A percentile compares a stretch with the other conserved stretches of the same genome.
phyloP scores from a whole-genome alignment of 1,140 invertebrate species.

The Diachasmimorpha longicaudata region DNA sequence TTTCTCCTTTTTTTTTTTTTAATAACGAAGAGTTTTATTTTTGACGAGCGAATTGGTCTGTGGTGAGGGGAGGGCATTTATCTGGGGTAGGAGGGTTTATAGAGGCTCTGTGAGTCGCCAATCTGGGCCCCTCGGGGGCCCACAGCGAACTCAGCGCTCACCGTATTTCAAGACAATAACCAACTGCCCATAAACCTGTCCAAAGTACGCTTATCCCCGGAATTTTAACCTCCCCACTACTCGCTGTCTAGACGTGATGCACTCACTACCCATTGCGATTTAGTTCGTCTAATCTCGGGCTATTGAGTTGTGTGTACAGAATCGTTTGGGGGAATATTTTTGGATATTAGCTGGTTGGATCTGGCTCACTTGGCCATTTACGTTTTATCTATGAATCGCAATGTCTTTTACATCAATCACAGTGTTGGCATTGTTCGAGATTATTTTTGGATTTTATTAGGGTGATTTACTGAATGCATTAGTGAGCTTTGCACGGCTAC shows the following conservation, averaged over 20 bases:
- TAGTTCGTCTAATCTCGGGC: background rate
- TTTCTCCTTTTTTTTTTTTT: background rate
- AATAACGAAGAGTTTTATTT: background rate
- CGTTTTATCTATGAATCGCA: background rate
- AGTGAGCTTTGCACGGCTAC: background rate
- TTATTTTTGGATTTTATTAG: constrained; percentile 1
- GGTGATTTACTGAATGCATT: background rate
- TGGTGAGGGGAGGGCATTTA: background rate
- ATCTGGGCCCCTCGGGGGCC: background rate
- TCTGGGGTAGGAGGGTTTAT: background rate
- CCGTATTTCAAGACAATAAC: constrained; percentile 42
- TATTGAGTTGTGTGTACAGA: background rate
- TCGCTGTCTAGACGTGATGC: background rate
- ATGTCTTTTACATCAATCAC: background rate
- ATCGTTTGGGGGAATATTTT: background rate
- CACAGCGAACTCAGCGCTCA: background rate
- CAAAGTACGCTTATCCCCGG: constrained; percentile 26
- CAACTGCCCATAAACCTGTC: constrained; percentile 46
- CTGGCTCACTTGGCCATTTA: background rate
- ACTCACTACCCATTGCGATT: background rate
- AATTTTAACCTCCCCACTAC: constrained; percentile 22
- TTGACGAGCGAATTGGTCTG: background rate
- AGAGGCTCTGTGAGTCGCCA: background rate
- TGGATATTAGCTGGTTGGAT: background rate
- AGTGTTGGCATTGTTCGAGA: background rate